A percentile compares a stretch with the other conserved stretches of the same genome.
Conservation (phyloP, 2,113 vertebrate species). For the Pogona vitticeps region DNA sequence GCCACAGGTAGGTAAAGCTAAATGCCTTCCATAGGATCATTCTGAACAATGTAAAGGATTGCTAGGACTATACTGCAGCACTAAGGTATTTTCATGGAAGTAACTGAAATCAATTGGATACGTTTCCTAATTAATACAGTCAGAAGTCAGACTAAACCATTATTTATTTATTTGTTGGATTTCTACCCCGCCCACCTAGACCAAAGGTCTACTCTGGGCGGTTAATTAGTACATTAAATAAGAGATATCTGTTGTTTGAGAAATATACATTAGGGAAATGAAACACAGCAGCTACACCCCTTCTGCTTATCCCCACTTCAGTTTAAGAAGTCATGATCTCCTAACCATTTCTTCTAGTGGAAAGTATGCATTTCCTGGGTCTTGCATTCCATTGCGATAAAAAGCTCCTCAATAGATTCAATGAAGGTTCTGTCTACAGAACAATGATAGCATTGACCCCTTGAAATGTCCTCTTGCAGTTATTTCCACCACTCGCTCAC, state of each 20-base stretch:
- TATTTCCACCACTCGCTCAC: background rate
- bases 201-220: too few relatives aligned
- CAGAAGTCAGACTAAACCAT: background rate
- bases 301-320: background rate
- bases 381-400: background rate
- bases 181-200: too few relatives aligned
- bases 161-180: too few relatives aligned
- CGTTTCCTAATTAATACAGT: background rate
- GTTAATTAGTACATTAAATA: background rate
- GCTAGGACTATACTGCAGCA: background rate
- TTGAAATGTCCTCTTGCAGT: background rate
- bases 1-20: background rate
- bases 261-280: background rate
- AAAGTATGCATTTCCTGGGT: background rate
- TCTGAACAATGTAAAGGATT: background rate
- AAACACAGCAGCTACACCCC: background rate
- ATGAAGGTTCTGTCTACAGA: fast-evolving
- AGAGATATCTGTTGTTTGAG: background rate
- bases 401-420: slow-evolving; percentile 3
- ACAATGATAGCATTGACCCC: background rate
- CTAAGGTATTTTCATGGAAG: background rate
- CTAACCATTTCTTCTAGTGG: background rate
- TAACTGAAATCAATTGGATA: background rate
- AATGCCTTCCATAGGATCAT: background rate
- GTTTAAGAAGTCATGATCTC: slow-evolving; percentile 7